phyloP scores from a whole-genome alignment of 2,797 vertebrate species.

The Artibeus jamaicensis region DNA sequence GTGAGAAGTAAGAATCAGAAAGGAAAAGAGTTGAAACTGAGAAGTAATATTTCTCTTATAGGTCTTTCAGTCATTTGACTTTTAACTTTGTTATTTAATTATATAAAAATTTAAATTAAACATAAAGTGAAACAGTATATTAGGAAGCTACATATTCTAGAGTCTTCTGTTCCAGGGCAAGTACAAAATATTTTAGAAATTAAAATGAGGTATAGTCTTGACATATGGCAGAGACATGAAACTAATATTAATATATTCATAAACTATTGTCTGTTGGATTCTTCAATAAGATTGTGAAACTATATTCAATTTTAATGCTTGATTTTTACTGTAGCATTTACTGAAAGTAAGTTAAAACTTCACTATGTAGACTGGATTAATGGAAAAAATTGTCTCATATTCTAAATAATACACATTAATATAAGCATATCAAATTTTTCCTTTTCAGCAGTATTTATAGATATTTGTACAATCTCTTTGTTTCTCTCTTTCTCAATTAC shows the following conservation, averaged over 20 bases:
- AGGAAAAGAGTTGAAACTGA: background rate
- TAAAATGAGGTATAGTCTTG: background rate
- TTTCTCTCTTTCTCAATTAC: background rate
- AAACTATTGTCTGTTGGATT: background rate
- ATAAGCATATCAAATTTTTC: background rate
- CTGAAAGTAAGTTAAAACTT: background rate
- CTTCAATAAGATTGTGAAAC: background rate
- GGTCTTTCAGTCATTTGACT: background rate
- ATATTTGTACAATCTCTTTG: background rate
- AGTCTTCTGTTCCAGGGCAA: background rate
- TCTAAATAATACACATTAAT: background rate
- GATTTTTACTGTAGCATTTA: background rate
- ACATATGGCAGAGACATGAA: background rate
- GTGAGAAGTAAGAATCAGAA: background rate
- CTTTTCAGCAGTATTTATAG: background rate
- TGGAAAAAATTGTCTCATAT: background rate
- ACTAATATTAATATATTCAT: background rate
- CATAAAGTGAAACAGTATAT: background rate
- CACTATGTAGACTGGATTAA: background rate
- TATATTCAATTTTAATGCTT: background rate
- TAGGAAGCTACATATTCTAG: background rate
- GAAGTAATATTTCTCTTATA: background rate
- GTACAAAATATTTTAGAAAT: background rate
- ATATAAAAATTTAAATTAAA: background rate
- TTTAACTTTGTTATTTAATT: background rate